These are phyloP conservation scores for Trachelus troglodyta DNA, from an alignment of 2,888 invertebrate species.

Conservation along the genomic window DNA sequence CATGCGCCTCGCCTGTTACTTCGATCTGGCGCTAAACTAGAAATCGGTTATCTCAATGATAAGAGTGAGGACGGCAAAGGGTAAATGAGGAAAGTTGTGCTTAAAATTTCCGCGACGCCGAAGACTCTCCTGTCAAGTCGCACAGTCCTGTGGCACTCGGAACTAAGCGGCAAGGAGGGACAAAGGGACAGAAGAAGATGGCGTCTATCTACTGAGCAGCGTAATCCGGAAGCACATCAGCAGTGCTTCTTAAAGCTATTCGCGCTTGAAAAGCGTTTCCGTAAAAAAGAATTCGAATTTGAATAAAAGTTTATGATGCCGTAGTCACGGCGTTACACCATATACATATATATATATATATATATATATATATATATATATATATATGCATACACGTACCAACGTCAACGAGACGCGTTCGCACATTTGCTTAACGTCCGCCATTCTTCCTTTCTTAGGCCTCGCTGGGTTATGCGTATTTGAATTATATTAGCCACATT, in stretches of 20 bases:
- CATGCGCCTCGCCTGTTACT: not conserved
- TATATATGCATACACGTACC: not conserved
- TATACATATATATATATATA: too few relatives aligned
- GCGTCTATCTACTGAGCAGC: not conserved
- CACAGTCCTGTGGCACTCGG: not conserved
- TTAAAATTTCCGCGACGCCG: not conserved
- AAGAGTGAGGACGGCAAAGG: not conserved
- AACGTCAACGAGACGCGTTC: not conserved
- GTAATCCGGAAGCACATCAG: not conserved
- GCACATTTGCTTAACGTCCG: not conserved
- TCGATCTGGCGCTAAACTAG: not conserved
- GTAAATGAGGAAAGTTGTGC: not conserved
- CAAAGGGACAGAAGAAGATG: not conserved
- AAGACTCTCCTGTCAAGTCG: not conserved
- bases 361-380: too few relatives aligned
- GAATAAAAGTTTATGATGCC: constrained; percentile 43
- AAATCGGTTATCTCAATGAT: not conserved
- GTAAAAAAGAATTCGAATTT: constrained; percentile 40
- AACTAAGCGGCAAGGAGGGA: not conserved
- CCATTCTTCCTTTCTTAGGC: not conserved
- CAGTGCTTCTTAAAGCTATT: not conserved
- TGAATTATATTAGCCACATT: not conserved
- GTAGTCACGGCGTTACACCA: not conserved
- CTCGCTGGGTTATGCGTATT: not conserved
- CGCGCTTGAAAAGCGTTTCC: constrained; percentile 32